Percentiles rank a stretch among this genome's conserved stretches.
Evolutionary conservation across 2,888 invertebrate genomes (phyloP).

Genomic region (Agrilus mali): DNA sequence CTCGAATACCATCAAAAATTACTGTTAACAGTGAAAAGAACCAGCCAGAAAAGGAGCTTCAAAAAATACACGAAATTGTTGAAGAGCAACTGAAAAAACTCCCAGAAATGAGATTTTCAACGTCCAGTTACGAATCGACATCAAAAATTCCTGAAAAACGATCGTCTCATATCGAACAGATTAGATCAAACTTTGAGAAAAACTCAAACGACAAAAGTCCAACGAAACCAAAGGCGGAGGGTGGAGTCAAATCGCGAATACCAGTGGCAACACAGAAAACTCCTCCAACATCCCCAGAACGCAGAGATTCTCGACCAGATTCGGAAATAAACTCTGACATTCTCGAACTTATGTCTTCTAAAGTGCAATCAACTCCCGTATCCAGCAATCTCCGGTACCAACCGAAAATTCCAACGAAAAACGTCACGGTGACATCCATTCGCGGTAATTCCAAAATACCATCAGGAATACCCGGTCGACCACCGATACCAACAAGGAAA

Average conservation of each 20-base stretch:
- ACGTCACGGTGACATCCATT: conserved; percentile 51
- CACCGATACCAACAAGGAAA: conserved; percentile 35
- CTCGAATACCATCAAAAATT: conserved; percentile 15
- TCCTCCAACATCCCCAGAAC: conserved; percentile 31
- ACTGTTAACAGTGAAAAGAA: conserved; percentile 17
- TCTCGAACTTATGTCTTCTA: conserved; percentile 30
- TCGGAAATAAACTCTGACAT: conserved; percentile 29
- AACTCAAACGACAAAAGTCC: conserved; percentile 25
- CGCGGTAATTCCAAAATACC: conserved; percentile 43
- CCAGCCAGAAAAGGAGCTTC: conserved; percentile 26
- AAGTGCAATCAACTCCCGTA: conserved; percentile 26
- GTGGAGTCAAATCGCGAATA: conserved; percentile 28
- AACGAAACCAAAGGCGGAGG: conserved; percentile 30
- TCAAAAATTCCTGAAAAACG: conserved; percentile 45
- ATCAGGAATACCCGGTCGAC: conserved; percentile 28
- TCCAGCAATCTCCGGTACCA: conserved; percentile 20
- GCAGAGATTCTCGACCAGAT: conserved; percentile 27
- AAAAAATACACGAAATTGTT: conserved; percentile 31
- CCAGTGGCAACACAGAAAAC: conserved; percentile 31
- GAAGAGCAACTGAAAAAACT: conserved; percentile 32
- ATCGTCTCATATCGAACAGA: conserved; percentile 41
- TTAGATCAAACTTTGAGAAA: conserved; percentile 37
- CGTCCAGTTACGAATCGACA: conserved; percentile 48
- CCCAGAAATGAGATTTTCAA: conserved; percentile 48
- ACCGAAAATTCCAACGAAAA: conserved; percentile 33